A percentile compares a stretch with the other conserved stretches of the same genome.
phyloP scores from a whole-genome alignment of 2,113 vertebrate genomes.

The Tyrannus savana region DNA sequence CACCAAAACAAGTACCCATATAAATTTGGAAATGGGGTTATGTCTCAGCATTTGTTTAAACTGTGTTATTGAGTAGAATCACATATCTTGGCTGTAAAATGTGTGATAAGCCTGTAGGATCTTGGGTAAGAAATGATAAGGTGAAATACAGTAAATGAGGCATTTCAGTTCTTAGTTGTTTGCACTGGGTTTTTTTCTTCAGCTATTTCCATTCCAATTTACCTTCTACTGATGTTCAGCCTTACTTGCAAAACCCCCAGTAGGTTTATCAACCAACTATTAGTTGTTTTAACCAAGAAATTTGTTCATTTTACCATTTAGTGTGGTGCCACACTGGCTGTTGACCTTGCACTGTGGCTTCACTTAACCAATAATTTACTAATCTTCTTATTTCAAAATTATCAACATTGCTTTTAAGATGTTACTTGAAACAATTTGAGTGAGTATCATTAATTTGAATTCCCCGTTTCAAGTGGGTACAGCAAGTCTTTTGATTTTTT shows the following conservation, averaged over 20 bases:
- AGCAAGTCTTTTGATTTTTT: conserved; percentile 22
- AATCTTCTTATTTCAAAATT: not conserved
- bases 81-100: not conserved
- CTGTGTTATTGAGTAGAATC: not conserved
- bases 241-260: not conserved
- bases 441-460: not conserved
- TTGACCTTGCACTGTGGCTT: not conserved
- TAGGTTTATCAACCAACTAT: not conserved
- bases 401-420: not conserved
- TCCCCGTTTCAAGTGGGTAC: not conserved
- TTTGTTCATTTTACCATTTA: not conserved
- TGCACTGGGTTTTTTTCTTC: not conserved
- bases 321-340: not conserved
- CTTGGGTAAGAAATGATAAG: not conserved
- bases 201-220: not conserved
- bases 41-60: not conserved
- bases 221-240: not conserved
- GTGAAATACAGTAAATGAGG: not conserved
- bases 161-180: not conserved
- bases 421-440: conserved; percentile 11
- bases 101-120: not conserved
- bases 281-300: not conserved
- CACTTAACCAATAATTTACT: not conserved
- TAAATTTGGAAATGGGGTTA: not conserved
- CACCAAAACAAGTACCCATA: not conserved